These are phyloP conservation scores for Blastomussa wellsi DNA, from an alignment of 92 coral and sea anemone genomes.

Conservation along the genomic window DNA sequence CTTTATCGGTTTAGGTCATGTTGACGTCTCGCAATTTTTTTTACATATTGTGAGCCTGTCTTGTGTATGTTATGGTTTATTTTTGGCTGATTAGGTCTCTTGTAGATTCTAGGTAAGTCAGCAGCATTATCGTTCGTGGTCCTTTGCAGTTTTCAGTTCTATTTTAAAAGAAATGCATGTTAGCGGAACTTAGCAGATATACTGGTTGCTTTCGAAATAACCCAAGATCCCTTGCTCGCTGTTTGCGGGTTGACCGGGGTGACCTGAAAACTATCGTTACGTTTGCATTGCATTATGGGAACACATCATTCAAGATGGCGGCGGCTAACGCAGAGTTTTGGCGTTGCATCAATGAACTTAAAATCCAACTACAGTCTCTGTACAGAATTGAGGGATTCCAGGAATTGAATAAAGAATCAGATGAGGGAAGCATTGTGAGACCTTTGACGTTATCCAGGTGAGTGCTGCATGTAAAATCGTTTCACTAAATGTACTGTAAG, in stretches of 20 bases:
- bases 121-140: too few relatives aligned
- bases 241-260: constrained; percentile 7
- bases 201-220: too few relatives aligned
- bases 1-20: too few relatives aligned
- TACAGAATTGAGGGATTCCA: constrained; percentile 56
- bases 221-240: background rate
- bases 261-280: background rate
- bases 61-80: too few relatives aligned
- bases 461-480: background rate
- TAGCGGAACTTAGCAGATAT: too few relatives aligned
- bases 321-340: constrained; percentile 65
- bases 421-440: constrained; percentile 44
- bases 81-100: too few relatives aligned
- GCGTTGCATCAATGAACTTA: constrained; percentile 63
- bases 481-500: constrained; percentile 34
- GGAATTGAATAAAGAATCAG: constrained; percentile 27
- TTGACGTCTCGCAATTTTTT: too few relatives aligned
- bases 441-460: constrained; percentile 67
- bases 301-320: constrained; percentile 25
- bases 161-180: too few relatives aligned
- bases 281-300: constrained; percentile 33
- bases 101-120: too few relatives aligned
- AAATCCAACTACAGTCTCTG: constrained; percentile 54
- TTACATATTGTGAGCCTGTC: too few relatives aligned
- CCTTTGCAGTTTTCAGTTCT: too few relatives aligned